Percentiles rank a stretch among this genome's conserved stretches.
Evolutionary conservation across 2,797 vertebrate genomes (phyloP).

Genomic region (Macropodus opercularis): DNA sequence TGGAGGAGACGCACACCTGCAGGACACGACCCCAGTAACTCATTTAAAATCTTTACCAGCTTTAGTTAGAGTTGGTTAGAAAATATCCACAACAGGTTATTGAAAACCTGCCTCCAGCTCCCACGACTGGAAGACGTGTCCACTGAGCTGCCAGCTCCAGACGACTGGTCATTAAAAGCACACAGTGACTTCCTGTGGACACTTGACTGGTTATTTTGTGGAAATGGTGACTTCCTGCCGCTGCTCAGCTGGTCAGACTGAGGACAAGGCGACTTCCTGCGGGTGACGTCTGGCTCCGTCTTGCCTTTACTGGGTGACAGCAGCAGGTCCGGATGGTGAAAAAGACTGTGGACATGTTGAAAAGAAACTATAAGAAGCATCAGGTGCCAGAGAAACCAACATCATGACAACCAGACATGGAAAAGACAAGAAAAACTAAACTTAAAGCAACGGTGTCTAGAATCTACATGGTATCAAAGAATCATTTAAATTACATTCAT

Average conservation of each 20-base stretch:
- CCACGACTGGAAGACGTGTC: slow-evolving; percentile 53
- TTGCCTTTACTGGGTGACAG: slow-evolving; percentile 71
- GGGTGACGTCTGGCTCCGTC: slow-evolving; percentile 58
- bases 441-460: no score
- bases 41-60: background rate
- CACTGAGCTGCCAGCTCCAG: slow-evolving; percentile 80
- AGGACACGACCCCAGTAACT: slow-evolving; percentile 41
- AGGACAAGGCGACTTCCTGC: slow-evolving; percentile 37
- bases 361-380: background rate
- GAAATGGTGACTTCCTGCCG: slow-evolving; percentile 31
- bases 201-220: slow-evolving; percentile 29
- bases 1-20: slow-evolving; percentile 80
- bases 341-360: slow-evolving; percentile 54
- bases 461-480: no score
- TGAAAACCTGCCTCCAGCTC: slow-evolving; percentile 63
- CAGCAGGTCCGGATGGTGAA: slow-evolving; percentile 76
- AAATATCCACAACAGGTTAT: background rate
- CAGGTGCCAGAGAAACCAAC: background rate
- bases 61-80: background rate
- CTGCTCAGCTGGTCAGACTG: slow-evolving; percentile 33
- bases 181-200: slow-evolving; percentile 78
- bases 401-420: background rate
- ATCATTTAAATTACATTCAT: no score
- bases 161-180: slow-evolving; percentile 76
- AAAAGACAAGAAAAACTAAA: background rate